phyloP scores from a whole-genome alignment of 2,113 vertebrate genomes.

The Probosciger aterrimus region DNA sequence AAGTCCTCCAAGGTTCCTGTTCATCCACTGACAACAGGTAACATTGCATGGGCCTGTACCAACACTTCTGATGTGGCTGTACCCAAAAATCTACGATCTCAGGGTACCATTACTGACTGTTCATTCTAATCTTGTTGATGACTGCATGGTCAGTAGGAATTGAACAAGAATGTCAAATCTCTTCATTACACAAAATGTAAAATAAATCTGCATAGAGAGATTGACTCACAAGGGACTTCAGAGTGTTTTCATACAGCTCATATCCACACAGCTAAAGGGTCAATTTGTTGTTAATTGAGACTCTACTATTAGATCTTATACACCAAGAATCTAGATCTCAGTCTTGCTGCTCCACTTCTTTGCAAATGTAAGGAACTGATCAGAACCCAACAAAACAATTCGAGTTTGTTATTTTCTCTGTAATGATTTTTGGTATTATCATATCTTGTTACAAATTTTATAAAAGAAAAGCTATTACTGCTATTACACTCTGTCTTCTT shows the following conservation, averaged over 20 bases:
- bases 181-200: not conserved
- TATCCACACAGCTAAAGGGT: not conserved
- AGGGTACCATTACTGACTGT: not conserved
- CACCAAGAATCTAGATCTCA: not conserved
- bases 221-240: not conserved
- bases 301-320: not conserved
- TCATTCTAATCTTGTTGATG: not conserved
- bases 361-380: not conserved
- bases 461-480: not conserved
- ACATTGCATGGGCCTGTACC: rapidly evolving
- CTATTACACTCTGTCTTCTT: not conserved
- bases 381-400: not conserved
- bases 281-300: not conserved
- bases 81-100: not conserved
- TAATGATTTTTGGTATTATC: not conserved
- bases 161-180: not conserved
- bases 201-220: not conserved
- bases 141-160: not conserved
- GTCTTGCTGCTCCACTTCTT: not conserved
- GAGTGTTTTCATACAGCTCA: not conserved
- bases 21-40: not conserved
- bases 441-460: not conserved
- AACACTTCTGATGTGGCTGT: not conserved
- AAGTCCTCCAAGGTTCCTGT: not conserved
- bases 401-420: not conserved